These are phyloP conservation scores for Sebastes umbrosus DNA, from an alignment of 2,797 vertebrate species.

Conservation along the genomic window DNA sequence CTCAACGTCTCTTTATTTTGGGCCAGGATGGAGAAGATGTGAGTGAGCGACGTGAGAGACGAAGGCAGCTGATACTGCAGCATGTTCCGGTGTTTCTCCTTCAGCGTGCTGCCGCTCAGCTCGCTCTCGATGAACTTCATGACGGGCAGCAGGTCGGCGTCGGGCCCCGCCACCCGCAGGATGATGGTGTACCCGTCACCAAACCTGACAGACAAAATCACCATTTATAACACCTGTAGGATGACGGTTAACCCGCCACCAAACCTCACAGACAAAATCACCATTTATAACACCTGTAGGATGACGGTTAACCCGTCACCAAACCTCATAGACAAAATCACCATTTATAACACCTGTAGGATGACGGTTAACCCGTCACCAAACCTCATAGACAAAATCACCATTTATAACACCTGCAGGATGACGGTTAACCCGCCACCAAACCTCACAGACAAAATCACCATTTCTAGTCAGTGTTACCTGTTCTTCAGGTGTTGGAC, in stretches of 20 bases:
- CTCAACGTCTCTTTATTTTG: slow-evolving; percentile 90
- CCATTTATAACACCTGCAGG: slow-evolving; percentile 81
- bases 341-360: slow-evolving; percentile 81
- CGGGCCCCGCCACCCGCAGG: slow-evolving; percentile 90
- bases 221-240: slow-evolving; percentile 81
- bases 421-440: slow-evolving; percentile 97
- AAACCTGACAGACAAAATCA: slow-evolving; percentile 79
- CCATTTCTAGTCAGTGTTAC: slow-evolving; percentile 53
- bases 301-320: slow-evolving; percentile 97
- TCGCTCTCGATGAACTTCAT: slow-evolving; percentile 94
- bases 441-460: slow-evolving; percentile 79
- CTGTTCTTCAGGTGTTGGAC: slow-evolving; percentile 99
- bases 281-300: slow-evolving; percentile 81
- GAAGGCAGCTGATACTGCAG: slow-evolving; percentile 97
- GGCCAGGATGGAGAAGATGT: slow-evolving; percentile 95
- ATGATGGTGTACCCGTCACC: slow-evolving; percentile 98
- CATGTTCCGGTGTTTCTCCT: slow-evolving; percentile 96
- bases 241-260: slow-evolving; percentile 98
- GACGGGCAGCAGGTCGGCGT: slow-evolving; percentile 90
- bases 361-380: slow-evolving; percentile 98
- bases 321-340: slow-evolving; percentile 79
- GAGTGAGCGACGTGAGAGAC: slow-evolving; percentile 88
- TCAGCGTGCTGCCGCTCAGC: slow-evolving; percentile 91
- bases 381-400: slow-evolving; percentile 79
- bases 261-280: slow-evolving; percentile 80